These are phyloP conservation scores for Caenorhabditis wallacei DNA, from an alignment of 2,888 invertebrate genomes.

Conservation along the genomic window DNA sequence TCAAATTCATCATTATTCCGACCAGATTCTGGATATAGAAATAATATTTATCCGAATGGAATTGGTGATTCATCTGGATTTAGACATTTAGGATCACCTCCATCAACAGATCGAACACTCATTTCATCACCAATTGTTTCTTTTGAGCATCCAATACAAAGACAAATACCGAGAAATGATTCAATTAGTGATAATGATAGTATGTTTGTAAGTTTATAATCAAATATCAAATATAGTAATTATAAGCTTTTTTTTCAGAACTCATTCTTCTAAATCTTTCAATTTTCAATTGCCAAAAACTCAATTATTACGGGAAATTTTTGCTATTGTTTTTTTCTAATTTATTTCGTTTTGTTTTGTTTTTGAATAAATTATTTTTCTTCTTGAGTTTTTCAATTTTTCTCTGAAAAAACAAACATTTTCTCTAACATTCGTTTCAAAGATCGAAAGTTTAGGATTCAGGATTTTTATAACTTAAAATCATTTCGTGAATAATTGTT, in stretches of 20 bases:
- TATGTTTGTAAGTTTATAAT: conserved; percentile 38
- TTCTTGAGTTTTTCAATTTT: background rate
- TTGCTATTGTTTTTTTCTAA: background rate
- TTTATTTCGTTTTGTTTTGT: background rate
- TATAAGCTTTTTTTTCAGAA: conserved; percentile 25
- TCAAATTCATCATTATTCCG: conserved; percentile 38
- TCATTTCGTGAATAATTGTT: too few species aligned
- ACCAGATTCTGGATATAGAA: conserved; percentile 8
- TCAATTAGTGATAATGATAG: conserved; percentile 41
- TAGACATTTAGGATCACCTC: conserved; percentile 7
- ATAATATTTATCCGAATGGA: background rate
- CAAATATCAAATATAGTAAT: background rate
- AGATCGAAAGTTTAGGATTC: too few species aligned
- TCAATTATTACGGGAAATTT: conserved; percentile 6
- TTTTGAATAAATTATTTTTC: conserved; percentile 2
- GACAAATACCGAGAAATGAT: background rate
- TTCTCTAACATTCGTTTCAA: too few species aligned
- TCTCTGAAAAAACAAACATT: too few species aligned
- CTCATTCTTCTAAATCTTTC: conserved; percentile 40
- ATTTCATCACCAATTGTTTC: conserved; percentile 28
- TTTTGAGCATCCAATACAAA: too few species aligned
- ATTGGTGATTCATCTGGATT: background rate
- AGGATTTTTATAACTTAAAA: too few species aligned
- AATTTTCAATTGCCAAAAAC: background rate
- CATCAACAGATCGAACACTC: background rate